A percentile compares a stretch with the other conserved stretches of the same genome.
phyloP scores from a whole-genome alignment of 2,888 invertebrate species.

The Willowsia nigromaculata region DNA sequence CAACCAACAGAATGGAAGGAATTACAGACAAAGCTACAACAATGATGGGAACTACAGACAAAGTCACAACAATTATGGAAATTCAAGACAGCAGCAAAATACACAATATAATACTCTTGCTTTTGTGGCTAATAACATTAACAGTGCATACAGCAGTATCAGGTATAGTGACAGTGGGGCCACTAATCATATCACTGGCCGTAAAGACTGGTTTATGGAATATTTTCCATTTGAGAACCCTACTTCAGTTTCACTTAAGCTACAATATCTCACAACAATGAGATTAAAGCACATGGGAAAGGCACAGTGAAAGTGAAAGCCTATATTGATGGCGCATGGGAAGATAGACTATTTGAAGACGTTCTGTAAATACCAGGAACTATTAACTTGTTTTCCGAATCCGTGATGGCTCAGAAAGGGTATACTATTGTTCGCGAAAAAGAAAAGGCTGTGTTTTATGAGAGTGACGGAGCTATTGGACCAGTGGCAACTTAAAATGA shows the following conservation, averaged over 20 bases:
- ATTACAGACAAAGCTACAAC: too few relatives aligned
- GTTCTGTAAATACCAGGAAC: slow-evolving; percentile 46
- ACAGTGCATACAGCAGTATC: neutral
- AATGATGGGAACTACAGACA: too few relatives aligned
- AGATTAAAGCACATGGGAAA: neutral
- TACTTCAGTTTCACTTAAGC: too few relatives aligned
- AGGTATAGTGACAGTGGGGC: slow-evolving; percentile 49
- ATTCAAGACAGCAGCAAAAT: neutral
- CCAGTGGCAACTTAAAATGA: neutral
- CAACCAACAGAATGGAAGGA: neutral
- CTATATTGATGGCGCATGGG: neutral
- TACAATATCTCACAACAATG: neutral
- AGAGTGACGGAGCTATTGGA: neutral
- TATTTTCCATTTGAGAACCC: neutral
- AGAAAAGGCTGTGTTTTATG: neutral
- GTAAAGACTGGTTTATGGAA: slow-evolving; percentile 5
- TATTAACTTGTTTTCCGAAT: slow-evolving; percentile 47
- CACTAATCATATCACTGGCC: slow-evolving; percentile 25
- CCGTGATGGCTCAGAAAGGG: slow-evolving; percentile 23
- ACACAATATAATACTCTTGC: neutral
- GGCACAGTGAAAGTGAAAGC: slow-evolving; percentile 30
- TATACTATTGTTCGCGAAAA: slow-evolving; percentile 6
- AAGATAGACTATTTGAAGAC: neutral
- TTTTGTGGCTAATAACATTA: neutral
- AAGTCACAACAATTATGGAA: neutral